Evolutionary conservation across 53 echinoderm and acorn worm genomes (phyloP).

Genomic region (Holothuria leucospilota): DNA sequence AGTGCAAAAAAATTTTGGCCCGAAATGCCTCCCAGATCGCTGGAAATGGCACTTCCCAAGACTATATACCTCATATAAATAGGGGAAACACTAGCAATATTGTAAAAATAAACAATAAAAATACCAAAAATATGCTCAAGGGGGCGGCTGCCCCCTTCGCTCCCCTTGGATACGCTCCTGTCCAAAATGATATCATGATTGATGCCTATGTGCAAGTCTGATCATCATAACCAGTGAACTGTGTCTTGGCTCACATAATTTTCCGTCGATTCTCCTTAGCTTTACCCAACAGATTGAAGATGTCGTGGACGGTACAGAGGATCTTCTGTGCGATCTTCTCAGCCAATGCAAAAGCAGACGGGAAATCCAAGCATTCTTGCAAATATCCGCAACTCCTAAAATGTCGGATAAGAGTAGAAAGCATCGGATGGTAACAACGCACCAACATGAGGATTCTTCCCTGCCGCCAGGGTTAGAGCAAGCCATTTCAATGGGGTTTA

Average conservation of each 20-base stretch:
- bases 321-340: conserved; percentile 8
- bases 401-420: not conserved
- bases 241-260: too few species aligned
- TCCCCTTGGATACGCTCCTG: too few species aligned
- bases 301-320: conserved; percentile 1
- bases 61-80: too few species aligned
- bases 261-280: not conserved
- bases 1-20: too few species aligned
- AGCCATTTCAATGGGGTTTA: not conserved
- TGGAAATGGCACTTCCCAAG: too few species aligned
- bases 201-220: not conserved
- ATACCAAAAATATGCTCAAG: too few species aligned
- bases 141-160: too few species aligned
- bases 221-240: not conserved
- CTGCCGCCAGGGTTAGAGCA: conserved; percentile 14
- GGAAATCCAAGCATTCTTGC: conserved; percentile 33
- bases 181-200: not conserved
- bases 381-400: conserved; percentile 5
- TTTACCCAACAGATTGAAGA: conserved; percentile 21
- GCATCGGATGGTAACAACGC: not conserved
- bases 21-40: too few species aligned
- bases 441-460: not conserved
- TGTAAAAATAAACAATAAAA: too few species aligned
- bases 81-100: too few species aligned
- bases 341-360: conserved; percentile 30